Evolutionary conservation across 2,888 invertebrate genomes (phyloP), one percentile per base, ranked within the genome.

Genomic region (Troilus luridus): DNA sequence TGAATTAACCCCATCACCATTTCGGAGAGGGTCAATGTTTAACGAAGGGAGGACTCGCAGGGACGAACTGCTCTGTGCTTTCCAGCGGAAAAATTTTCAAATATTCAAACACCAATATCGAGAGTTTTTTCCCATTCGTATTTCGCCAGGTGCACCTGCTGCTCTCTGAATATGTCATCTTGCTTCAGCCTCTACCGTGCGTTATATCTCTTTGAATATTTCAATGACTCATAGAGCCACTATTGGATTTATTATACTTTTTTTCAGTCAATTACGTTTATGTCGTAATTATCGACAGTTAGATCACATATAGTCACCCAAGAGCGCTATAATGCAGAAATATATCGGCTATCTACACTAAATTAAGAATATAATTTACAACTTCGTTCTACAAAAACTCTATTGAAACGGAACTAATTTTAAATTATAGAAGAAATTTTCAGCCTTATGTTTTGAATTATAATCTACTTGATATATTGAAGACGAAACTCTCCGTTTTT

Each of bases 121-220:
- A 67, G 64, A 67, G n/a, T n/a, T 67, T 67, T 67, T 67, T n/a
- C 64, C 64, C n/a, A 67, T 67, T 67, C 11, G n/a, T 67, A 67
- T 67, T 67, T 67, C 64, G n/a, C 24, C 11, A n/a, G 11, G 1
- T n/a, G 64, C 64, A 67, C 64, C 64, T 67, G 64, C n/a, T 67
- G 64, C 64, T 67, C 64, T 11, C 10, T 67, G 64, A n/a, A 67
- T 67, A 67, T 67, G 64, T 67, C 64, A 67, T 67, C 64, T 67
- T 67, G 64, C 64, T 11, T 67, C 24, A 10, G 24, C n/a, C 10
- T 24, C 0, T 24, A 10, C 59, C 14, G n/a, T 24, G 11, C n/a
- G 21, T 62, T 19, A 62, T 21, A 62, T 62, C 62, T 62, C 21
- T 62, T 21, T 62, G 11, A 67, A 67, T 67, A 67, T 14, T 24